A percentile compares a stretch with the other conserved stretches of the same genome.
Evolutionary conservation across 2,113 vertebrate genomes (phyloP).

Genomic region (Mirounga angustirostris): DNA sequence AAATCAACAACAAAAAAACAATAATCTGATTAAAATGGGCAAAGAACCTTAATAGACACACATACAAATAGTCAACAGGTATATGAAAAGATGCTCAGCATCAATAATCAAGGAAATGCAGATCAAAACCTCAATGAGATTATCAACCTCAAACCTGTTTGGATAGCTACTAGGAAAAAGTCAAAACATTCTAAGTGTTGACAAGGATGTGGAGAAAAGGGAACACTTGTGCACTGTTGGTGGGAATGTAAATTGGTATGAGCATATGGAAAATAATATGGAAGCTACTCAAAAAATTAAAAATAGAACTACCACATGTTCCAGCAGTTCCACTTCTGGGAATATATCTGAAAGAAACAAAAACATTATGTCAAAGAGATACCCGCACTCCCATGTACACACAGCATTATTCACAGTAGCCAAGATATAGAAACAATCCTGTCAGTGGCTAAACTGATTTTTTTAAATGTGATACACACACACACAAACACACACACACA

Average conservation of each 20-base stretch:
- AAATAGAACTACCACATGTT: background rate
- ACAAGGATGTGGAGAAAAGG: background rate
- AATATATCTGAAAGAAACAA: background rate
- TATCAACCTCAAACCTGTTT: background rate
- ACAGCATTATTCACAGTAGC: background rate
- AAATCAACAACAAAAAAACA: background rate
- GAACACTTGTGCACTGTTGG: background rate
- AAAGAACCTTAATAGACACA: background rate
- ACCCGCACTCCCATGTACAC: background rate
- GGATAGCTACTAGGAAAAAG: background rate
- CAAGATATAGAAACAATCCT: background rate
- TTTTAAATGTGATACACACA: background rate
- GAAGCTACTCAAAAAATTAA: background rate
- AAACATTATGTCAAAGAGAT: background rate
- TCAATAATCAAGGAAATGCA: background rate
- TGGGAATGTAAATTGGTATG: background rate
- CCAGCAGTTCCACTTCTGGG: background rate
- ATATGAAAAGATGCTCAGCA: background rate
- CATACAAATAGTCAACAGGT: background rate
- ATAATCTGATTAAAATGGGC: background rate
- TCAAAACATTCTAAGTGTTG: background rate
- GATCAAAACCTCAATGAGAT: background rate
- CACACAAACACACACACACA: background rate
- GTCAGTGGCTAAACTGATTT: background rate
- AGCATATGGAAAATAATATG: slow-evolving; percentile 24